Evolutionary conservation across 1,140 invertebrate genomes (phyloP), one percentile per base, ranked within the genome.

Genomic region (Calephelis virginiensis): DNA sequence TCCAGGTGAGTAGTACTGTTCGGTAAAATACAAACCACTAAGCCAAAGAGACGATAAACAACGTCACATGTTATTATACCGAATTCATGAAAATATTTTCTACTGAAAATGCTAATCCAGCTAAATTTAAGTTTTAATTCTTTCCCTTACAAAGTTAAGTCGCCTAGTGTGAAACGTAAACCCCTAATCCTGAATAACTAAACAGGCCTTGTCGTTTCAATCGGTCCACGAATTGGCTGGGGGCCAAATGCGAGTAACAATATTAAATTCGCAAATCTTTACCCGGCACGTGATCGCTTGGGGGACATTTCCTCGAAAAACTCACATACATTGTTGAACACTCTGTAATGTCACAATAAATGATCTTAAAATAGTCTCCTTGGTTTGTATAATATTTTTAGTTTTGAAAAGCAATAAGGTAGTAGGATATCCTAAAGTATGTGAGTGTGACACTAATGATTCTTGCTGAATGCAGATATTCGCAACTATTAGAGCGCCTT

Each of bases 211-310:
- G 45, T 38, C 49, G 64, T 59, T 66, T 64, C 61, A 66, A 70
- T 63, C 38, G 68, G 17, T 40, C 60, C 48, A 40, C 61, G 48
- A 38, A n/a, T 46, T 70, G 68, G 68, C 61, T 17, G 1, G 14
- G 61, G 13, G 68, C 68, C 68, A 70, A 66, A 45, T 50, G 43
- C 61, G 50, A 47, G 46, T 37, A 62, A 70, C 64, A 66, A 66
- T 70, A 70, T 70, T 66, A 66, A 70, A 70, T 70, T 70, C 68
- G 64, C 68, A 66, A 70, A 70, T 70, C 64, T 70, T 59, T 59
- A 9, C 53, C 10, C 53, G 17, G 53, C 28, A 59, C 28, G 53
- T 59, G 53, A 59, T 37, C 53, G 28, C 53, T 66, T 67, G 12
- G 48, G 38, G 60, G 40, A 40, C 66, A 61, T 61, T 67, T 53